phyloP scores from a whole-genome alignment of 2,888 invertebrate genomes.

The Drosophila nigritarsus region DNA sequence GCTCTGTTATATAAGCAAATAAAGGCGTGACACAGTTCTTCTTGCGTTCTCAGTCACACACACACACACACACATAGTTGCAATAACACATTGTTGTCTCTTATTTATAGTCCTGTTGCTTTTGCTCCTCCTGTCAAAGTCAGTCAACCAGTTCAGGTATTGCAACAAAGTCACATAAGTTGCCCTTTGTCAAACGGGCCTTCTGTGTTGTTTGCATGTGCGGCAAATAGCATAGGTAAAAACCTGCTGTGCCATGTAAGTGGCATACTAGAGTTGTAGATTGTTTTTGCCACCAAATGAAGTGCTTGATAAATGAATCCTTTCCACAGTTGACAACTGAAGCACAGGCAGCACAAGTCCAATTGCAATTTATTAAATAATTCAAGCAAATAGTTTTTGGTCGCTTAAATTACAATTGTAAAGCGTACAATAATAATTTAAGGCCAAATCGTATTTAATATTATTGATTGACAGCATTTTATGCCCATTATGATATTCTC shows the following conservation, averaged over 20 bases:
- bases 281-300: constrained; percentile 49
- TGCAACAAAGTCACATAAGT: constrained; percentile 56
- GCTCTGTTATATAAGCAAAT: constrained; percentile 59
- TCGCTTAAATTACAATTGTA: constrained; percentile 15
- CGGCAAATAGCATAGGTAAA: constrained; percentile 58
- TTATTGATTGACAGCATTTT: not conserved
- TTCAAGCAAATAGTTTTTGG: constrained; percentile 29
- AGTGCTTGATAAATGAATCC: constrained; percentile 57
- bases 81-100: constrained; percentile 47
- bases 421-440: not conserved
- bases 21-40: constrained; percentile 75
- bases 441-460: not conserved
- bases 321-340: constrained; percentile 40
- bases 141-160: constrained; percentile 56
- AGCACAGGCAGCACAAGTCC: not conserved
- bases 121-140: constrained; percentile 54
- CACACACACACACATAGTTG: constrained; percentile 38
- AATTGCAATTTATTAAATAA: constrained; percentile 21
- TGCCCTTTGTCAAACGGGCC: constrained; percentile 30
- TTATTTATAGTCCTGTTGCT: constrained; percentile 63
- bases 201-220: constrained; percentile 41
- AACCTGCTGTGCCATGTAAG: constrained; percentile 26
- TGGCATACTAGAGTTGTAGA: constrained; percentile 31
- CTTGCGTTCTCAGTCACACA: constrained; percentile 44
- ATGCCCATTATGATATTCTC: not conserved